Evolutionary conservation across 2,113 vertebrate species (phyloP), one percentile per base, ranked within the genome.

Genomic region (Oncorhynchus gorbuscha): DNA sequence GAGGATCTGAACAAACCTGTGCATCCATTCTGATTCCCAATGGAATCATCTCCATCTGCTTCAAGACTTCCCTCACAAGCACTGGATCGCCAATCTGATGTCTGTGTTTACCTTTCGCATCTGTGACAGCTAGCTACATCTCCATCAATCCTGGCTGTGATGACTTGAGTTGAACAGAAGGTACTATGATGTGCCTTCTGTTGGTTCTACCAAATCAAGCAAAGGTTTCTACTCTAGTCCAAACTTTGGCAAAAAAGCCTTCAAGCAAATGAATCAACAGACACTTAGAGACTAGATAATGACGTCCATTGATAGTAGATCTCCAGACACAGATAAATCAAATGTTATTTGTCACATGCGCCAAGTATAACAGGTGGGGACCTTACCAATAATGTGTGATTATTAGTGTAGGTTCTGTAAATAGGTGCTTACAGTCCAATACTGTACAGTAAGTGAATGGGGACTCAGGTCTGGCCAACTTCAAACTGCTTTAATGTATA

Each of bases 1-100:
- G 83, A 81, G 90, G 84, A 79, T 87, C 76, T 79, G 45, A 86
- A 83, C 81, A 88, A 90, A 90, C 83, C 85, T 87, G 87, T 76
- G 83, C 81, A 75, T 77, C 81, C 82, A 75, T 7, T 30, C 16
- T 20, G 28, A 59, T 76, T 83, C 88, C 87, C 85, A 58, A 16
- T 80, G 88, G 84, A 84, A 14, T 30, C n/a, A 55, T 55, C 14
- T 55, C 13, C 12, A 55, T 32, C 73, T n/a, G 80, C 85, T 88
- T 78, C 76, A 90, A 88, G 83, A 88, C 78, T 77, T 84, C 71
- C 66, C 81, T 80, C 78, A 82, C 74, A 69, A 77, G 73, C 73
- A 65, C 13, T 73, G 77, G 84, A 87, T 82, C 77, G 79, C 84
- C 75, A 70, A 71, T 62, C 26, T 69, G 83, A 87, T 69, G 79